Evolutionary conservation across 2,113 vertebrate genomes (phyloP), one percentile per base, ranked within the genome.

Genomic region (Canis aureus): DNA sequence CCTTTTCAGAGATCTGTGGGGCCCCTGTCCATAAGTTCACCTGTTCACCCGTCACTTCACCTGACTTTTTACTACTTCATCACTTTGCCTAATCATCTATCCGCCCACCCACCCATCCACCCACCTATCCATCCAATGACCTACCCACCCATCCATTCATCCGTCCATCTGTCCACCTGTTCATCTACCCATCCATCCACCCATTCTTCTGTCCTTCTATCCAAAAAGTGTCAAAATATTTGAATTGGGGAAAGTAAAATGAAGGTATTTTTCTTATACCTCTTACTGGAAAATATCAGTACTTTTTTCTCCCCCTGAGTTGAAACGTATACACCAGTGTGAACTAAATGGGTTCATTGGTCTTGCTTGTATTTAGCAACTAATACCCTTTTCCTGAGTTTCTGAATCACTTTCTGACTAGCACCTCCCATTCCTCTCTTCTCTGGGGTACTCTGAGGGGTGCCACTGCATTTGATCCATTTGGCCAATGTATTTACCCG

Each of bases 191-290:
- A 9, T 25, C 64, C 12, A 12, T 20, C 12, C 2, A 35, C 7
- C 35, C 13, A 19, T 29, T 22, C 62, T 9, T 57, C 51, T 22
- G 15, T 27, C n/a, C 15, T 66, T 83, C 51, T 25, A 51, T 76
- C 78, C 62, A 84, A 95, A 95, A 27, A 82, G 43, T 78, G 81
- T 20, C 51, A 96, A 89, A 95, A 62, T 79, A 17, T 88, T 94
- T 84, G 23, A 97, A 15, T 78, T 91, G 59, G 29, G 27, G 89
- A 35, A 86, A 93, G 20, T 55, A 88, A 67, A 86, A 51, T 79
- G 43, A 25, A 60, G 15, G 0, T 89, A 5, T 59, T 76, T 95
- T 93, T 82, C 55, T 79, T 51, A 62, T 0, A 97, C 22, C 4
- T 94, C 55, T 94, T 95, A 83, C 16, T 89, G 66, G 93, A 95